Percentiles rank a stretch among this genome's conserved stretches.
These are phyloP conservation scores for Marmota flaviventris DNA, from an alignment of 2,113 vertebrate genomes.

Conservation along the genomic window DNA sequence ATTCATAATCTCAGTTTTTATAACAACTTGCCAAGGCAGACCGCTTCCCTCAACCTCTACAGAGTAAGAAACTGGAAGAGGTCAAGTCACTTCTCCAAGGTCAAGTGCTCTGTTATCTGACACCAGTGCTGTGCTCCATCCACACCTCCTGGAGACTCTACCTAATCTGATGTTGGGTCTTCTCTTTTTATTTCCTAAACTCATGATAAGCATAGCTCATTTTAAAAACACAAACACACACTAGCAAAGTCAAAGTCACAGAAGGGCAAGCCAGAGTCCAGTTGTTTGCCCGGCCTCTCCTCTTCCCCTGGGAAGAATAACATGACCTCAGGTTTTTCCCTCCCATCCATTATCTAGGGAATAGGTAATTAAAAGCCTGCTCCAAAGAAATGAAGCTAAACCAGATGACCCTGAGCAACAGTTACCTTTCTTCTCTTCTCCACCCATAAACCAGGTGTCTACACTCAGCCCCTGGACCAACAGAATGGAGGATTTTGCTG, in stretches of 20 bases:
- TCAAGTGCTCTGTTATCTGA: background rate
- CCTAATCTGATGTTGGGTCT: background rate
- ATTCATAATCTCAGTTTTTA: background rate
- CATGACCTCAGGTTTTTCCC: background rate
- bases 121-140: background rate
- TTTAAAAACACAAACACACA: background rate
- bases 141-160: background rate
- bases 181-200: background rate
- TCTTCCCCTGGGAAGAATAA: background rate
- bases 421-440: background rate
- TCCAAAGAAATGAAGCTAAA: background rate
- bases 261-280: background rate
- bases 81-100: background rate
- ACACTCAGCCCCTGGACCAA: background rate
- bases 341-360: background rate
- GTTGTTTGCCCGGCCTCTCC: background rate
- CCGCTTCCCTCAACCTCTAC: background rate
- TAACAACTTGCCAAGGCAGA: background rate
- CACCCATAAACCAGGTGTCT: too few relatives aligned
- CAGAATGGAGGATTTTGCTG: background rate
- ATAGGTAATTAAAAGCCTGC: background rate
- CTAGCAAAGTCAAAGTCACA: background rate
- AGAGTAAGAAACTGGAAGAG: background rate
- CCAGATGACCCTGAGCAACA: fast-evolving
- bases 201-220: background rate